A percentile compares a stretch with the other conserved stretches of the same genome.
Conservation (phyloP, 53 echinoderm and acorn worm species). For the Crossaster papposus region DNA sequence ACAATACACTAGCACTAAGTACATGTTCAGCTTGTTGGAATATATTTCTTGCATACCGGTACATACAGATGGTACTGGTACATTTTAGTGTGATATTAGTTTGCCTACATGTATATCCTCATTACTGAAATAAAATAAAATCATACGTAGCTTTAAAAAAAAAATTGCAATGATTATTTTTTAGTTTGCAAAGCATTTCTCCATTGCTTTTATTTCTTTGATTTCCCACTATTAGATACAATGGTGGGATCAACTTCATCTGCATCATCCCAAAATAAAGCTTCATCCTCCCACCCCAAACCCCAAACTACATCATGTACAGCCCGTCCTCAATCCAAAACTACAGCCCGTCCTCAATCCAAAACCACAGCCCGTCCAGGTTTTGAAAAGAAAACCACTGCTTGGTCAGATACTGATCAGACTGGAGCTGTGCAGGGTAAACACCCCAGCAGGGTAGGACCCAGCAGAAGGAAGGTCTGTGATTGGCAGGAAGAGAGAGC, state of each 20-base stretch:
- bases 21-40: no score
- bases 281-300: background rate
- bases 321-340: background rate
- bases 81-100: no score
- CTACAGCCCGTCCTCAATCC: background rate
- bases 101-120: no score
- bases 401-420: background rate
- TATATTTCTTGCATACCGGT: no score
- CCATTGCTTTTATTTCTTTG: background rate
- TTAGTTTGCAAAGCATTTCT: background rate
- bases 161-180: background rate
- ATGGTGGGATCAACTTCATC: background rate
- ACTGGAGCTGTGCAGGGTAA: background rate
- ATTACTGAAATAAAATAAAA: no score
- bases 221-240: background rate
- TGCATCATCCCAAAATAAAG: background rate
- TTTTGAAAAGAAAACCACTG: background rate
- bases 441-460: background rate
- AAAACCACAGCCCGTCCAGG: background rate
- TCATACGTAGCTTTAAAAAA: no score
- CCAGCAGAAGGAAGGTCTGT: background rate
- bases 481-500: background rate
- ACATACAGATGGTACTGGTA: no score
- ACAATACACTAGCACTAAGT: no score
- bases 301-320: no score